phyloP scores from a whole-genome alignment of 2,888 invertebrate genomes.

The Beris chalybata region DNA sequence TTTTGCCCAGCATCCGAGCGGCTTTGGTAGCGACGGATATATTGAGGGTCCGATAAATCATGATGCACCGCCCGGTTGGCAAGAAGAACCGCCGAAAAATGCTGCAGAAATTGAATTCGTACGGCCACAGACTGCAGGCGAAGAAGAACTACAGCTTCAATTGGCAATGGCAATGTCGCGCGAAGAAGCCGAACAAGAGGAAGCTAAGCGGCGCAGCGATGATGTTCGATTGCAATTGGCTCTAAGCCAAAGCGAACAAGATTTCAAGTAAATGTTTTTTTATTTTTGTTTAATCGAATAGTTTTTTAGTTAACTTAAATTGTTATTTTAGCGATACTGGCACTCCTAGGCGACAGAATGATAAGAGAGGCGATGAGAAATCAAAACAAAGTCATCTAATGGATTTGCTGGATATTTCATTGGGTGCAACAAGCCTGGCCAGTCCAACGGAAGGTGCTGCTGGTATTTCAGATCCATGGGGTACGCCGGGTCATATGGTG shows the following conservation, averaged over 20 bases:
- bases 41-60: constrained; percentile 68
- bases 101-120: constrained; percentile 83
- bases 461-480: constrained; percentile 73
- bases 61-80: constrained; percentile 55
- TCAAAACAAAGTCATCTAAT: constrained; percentile 72
- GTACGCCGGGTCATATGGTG: constrained; percentile 59
- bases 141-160: constrained; percentile 97
- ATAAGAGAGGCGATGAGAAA: constrained; percentile 39
- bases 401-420: constrained; percentile 80
- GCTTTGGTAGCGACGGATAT: constrained; percentile 84
- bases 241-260: constrained; percentile 90
- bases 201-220: constrained; percentile 89
- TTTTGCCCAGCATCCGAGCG: constrained; percentile 83
- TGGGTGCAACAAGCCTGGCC: constrained; percentile 64
- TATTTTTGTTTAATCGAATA: background rate
- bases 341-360: constrained; percentile 16
- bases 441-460: constrained; percentile 56
- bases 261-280: constrained; percentile 71
- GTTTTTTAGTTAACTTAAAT: background rate
- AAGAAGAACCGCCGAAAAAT: constrained; percentile 52
- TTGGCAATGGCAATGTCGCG: constrained; percentile 97
- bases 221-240: constrained; percentile 96
- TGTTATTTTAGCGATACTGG: constrained; percentile 16
- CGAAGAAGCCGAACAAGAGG: constrained; percentile 97
- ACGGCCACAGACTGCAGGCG: constrained; percentile 94